Base-by-base conservation (phyloP, 2,888 invertebrate species). In the Smittia aterrima region DNA sequence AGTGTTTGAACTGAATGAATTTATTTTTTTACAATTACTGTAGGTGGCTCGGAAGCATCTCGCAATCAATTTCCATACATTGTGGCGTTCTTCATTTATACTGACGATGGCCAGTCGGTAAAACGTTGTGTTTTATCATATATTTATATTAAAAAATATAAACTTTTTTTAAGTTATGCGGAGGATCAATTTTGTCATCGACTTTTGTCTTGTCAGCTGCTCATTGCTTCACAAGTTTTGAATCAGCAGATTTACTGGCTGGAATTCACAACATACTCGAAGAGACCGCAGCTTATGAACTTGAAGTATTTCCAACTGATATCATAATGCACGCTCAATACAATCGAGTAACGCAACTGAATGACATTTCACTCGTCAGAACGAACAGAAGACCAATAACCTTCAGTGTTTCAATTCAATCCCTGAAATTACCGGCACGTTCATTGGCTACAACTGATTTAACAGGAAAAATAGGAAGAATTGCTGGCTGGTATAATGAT, bases 51-150 rank as follows among this genome's bases (percentile, higher is more conserved):
- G 18, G 41, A 64, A 64, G 74, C 74, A 9, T 1, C 47, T 13
- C n/a, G 74, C 13, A 24, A 74, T 66, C 74, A 74, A n/a, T 74
- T 74, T 32, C 74, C 74, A 13, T 74, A 24, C 22, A 20, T 18
- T 2, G 66, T 22, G 9, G 38, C 54, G 38, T 72, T 72, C 13
- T 72, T 72, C 16, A 20, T 62, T n/a, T 62, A 58, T 40, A 25
- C 40, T 7, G 22, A 58, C 11, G 72, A 62, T 38, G 62, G 24
- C n/a, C 62, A 72, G 16, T 72, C 72, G 1, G 27, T 32, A 9
- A 32, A n/a, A n/a, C n/a, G n/a, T n/a, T n/a, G n/a, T n/a, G n/a
- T n/a, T n/a, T n/a, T n/a, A n/a, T n/a, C n/a, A n/a, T n/a, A n/a
- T n/a, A n/a, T n/a, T n/a, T n/a, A n/a, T n/a, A n/a, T n/a, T n/a